phyloP scores from a whole-genome alignment of 2,797 vertebrate genomes.

The Ctenopoma multispine region DNA sequence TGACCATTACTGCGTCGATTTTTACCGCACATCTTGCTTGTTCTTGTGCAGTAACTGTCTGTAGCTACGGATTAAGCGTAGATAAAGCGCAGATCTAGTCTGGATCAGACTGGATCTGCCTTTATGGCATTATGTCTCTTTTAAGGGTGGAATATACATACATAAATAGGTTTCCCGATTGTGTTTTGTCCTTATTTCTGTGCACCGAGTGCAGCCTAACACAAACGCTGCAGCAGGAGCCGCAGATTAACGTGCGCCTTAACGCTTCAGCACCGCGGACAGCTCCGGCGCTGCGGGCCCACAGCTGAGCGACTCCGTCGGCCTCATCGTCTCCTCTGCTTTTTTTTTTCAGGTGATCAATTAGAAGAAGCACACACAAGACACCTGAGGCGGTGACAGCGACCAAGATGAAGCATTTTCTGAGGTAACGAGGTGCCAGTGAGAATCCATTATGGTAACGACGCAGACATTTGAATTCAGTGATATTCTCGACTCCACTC shows the following conservation, averaged over 20 bases:
- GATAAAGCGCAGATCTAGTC: too few species aligned
- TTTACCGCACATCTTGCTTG: neutral
- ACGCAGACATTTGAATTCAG: neutral
- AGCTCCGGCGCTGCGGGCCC: constrained; percentile 60
- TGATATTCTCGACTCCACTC: neutral
- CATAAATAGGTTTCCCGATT: rapidly evolving
- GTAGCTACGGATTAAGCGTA: constrained; percentile 36
- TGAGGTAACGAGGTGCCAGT: constrained; percentile 78
- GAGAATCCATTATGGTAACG: neutral
- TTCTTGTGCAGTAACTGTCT: neutral
- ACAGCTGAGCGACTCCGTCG: neutral
- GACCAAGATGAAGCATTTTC: constrained; percentile 86
- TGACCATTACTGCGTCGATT: rapidly evolving
- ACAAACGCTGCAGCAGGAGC: neutral
- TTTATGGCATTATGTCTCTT: neutral
- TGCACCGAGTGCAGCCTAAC: neutral
- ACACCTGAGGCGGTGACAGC: constrained; percentile 38
- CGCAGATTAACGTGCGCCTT: constrained; percentile 14
- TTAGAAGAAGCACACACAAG: constrained; percentile 12
- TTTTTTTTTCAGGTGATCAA: constrained; percentile 39
- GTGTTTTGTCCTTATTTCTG: rapidly evolving
- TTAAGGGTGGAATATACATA: neutral
- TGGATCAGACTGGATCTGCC: too few species aligned
- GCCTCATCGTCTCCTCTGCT: constrained; percentile 22
- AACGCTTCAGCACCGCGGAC: constrained; percentile 69